Evolutionary conservation across 2,113 vertebrate genomes (phyloP).

Genomic region (Verasper variegatus): DNA sequence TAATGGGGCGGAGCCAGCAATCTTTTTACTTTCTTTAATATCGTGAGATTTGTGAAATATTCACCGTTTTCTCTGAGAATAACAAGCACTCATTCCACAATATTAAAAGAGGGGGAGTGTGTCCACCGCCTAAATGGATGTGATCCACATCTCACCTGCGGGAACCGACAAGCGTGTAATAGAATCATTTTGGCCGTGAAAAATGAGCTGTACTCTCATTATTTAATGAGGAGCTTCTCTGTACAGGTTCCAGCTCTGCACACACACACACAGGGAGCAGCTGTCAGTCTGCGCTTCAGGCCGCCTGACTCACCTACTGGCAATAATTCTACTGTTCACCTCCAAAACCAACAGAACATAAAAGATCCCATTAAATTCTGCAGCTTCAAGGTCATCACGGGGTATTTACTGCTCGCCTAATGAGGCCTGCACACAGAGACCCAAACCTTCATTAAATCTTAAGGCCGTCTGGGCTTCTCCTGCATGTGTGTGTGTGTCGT

Average conservation of each 20-base stretch:
- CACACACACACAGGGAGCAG: not conserved
- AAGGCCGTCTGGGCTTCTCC: constrained; percentile 61
- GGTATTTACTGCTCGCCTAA: constrained; percentile 53
- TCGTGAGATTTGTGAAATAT: no score
- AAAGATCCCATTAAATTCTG: not conserved
- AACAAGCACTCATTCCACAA: no score
- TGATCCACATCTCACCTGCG: constrained; percentile 12
- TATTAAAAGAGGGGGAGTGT: no score
- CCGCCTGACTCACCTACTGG: not conserved
- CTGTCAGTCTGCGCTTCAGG: not conserved
- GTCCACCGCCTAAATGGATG: not conserved
- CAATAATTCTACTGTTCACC: not conserved
- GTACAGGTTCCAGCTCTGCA: not conserved
- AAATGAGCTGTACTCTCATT: constrained; percentile 60
- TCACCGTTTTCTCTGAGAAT: no score
- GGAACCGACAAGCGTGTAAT: constrained; percentile 62
- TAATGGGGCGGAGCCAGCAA: no score
- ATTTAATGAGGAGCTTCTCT: constrained; percentile 48
- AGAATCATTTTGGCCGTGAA: constrained; percentile 65
- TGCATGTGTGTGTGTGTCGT: constrained; percentile 43
- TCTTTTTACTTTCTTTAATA: no score
- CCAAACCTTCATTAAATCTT: constrained; percentile 83
- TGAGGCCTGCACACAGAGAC: constrained; percentile 67
- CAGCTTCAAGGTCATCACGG: not conserved
- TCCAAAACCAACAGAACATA: not conserved